Percentiles rank a stretch among this genome's conserved stretches.
Conservation (phyloP, 2,113 vertebrate species). For the Piaya cayana region DNA sequence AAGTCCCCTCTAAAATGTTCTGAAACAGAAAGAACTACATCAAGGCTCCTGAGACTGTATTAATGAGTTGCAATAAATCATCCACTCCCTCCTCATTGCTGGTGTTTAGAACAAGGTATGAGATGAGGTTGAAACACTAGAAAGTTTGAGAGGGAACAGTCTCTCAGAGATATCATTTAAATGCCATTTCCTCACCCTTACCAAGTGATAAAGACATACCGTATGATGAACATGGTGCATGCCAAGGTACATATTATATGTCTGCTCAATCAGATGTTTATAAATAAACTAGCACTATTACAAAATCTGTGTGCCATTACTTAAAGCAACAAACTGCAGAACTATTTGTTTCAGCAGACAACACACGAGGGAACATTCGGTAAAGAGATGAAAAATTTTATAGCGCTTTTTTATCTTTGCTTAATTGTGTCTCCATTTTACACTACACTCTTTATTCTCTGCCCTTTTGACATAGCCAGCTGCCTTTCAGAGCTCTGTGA, state of each 20-base stretch:
- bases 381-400: conserved; percentile 48
- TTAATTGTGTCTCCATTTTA: conserved; percentile 72
- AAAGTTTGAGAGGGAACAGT: background rate
- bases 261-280: background rate
- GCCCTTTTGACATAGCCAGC: conserved; percentile 80
- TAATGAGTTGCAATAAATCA: background rate
- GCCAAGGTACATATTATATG: background rate
- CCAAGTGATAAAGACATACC: background rate
- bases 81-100: background rate
- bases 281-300: conserved; percentile 16
- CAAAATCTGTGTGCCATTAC: conserved; percentile 2
- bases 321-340: conserved; percentile 23
- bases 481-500: conserved; percentile 73
- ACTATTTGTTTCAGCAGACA: conserved; percentile 30
- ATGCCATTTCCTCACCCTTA: background rate
- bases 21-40: background rate
- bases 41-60: background rate
- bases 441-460: conserved; percentile 81
- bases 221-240: background rate
- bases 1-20: background rate
- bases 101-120: background rate
- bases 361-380: conserved; percentile 24
- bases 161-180: background rate
- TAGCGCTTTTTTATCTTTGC: conserved; percentile 59
- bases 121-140: background rate